Conservation (phyloP, 2,888 invertebrate genomes). For the Oxyscelio sp. region DNA sequence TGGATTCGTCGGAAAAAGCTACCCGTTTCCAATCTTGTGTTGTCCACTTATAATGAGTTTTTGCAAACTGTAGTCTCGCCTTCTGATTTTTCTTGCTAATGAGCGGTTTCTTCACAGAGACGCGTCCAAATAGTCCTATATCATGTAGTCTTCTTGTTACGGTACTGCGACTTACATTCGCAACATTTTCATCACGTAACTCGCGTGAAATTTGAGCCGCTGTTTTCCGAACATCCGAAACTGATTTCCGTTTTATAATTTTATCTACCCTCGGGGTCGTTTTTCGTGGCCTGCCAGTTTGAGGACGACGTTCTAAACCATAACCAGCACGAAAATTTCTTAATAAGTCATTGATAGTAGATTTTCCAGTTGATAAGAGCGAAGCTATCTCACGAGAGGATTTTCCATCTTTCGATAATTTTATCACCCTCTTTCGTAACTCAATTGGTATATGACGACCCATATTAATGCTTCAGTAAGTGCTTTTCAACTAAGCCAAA, state of each 20-base stretch:
- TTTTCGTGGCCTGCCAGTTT: background rate
- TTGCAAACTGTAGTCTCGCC: conserved; percentile 46
- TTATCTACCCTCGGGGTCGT: conserved; percentile 14
- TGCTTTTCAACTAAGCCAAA: conserved; percentile 7
- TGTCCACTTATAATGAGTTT: conserved; percentile 44
- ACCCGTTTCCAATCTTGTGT: conserved; percentile 27
- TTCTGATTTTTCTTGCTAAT: conserved; percentile 44
- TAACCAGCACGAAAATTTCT: background rate
- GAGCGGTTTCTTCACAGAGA: conserved; percentile 34
- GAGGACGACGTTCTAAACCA: conserved; percentile 18
- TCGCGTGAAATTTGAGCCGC: conserved; percentile 26
- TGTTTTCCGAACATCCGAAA: conserved; percentile 7
- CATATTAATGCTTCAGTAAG: conserved; percentile 1
- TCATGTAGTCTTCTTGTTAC: conserved; percentile 42
- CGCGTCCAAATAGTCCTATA: conserved; percentile 42
- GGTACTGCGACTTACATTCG: conserved; percentile 45
- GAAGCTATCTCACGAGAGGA: conserved; percentile 10
- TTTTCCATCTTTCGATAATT: conserved; percentile 20
- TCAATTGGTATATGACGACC: conserved; percentile 15
- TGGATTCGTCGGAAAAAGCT: conserved; percentile 41
- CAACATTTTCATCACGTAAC: conserved; percentile 57
- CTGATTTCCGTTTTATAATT: conserved; percentile 13
- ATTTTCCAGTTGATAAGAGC: conserved; percentile 18
- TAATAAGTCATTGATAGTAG: conserved; percentile 8
- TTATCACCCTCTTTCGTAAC: background rate